These are phyloP conservation scores for Yponomeuta malinellus DNA, from an alignment of 2,888 invertebrate species.

Conservation along the genomic window DNA sequence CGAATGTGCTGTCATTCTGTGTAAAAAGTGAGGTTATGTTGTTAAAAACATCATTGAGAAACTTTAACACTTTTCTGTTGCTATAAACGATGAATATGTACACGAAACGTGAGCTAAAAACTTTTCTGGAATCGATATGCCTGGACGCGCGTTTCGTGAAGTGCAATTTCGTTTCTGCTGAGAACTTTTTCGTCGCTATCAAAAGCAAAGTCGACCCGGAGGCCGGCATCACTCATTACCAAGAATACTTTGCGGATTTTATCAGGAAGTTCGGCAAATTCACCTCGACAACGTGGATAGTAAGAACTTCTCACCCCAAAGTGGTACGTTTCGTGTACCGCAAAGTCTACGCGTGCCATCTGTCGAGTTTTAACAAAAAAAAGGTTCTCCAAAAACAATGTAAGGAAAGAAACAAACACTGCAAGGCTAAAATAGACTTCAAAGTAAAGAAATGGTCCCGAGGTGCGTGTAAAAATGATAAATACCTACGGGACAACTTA, in stretches of 20 bases:
- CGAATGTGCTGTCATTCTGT: not conserved
- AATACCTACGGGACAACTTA: slow-evolving; percentile 28
- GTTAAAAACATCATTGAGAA: slow-evolving; percentile 6
- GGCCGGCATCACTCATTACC: slow-evolving; percentile 25
- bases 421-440: slow-evolving; percentile 36
- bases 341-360: slow-evolving; percentile 33
- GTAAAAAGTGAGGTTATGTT: slow-evolving; percentile 13
- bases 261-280: slow-evolving; percentile 33
- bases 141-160: slow-evolving; percentile 24
- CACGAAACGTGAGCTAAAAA: slow-evolving; percentile 24
- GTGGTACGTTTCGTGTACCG: slow-evolving; percentile 30
- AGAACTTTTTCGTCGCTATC: slow-evolving; percentile 26
- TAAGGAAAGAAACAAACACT: slow-evolving; percentile 24
- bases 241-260: slow-evolving; percentile 29
- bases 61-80: slow-evolving; percentile 8
- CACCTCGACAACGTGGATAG: slow-evolving; percentile 35
- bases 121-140: slow-evolving; percentile 29
- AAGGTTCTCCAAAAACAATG: slow-evolving; percentile 20
- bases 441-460: slow-evolving; percentile 32
- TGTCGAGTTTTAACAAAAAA: slow-evolving; percentile 31
- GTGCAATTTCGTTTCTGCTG: slow-evolving; percentile 31
- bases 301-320: slow-evolving; percentile 26
- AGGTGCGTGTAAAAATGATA: slow-evolving; percentile 33
- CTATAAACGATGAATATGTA: slow-evolving; percentile 22
- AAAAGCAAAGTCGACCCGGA: slow-evolving; percentile 30